Percentiles rank a stretch among this genome's conserved stretches.
Evolutionary conservation across 2,113 vertebrate genomes (phyloP).

Genomic region (Channa argus): DNA sequence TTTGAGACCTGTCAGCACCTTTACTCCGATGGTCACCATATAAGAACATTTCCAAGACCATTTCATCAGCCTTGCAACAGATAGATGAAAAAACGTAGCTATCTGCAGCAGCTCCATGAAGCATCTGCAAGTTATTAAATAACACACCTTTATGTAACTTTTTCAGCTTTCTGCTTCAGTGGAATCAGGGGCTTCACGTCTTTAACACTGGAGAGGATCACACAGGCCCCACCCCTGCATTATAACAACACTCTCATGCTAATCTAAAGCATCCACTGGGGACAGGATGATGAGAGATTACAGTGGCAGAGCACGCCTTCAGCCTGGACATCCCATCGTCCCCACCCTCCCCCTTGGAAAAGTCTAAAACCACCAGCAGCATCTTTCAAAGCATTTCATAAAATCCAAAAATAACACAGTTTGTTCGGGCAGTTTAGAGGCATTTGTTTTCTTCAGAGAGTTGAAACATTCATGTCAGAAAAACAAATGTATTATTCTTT

Average conservation of each 20-base stretch:
- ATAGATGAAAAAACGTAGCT: not conserved
- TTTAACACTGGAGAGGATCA: not conserved
- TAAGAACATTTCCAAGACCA: not conserved
- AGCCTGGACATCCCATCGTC: conserved; percentile 11
- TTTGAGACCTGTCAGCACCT: conserved; percentile 21
- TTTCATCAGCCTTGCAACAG: not conserved
- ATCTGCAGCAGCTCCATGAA: not conserved
- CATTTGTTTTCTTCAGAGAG: not conserved
- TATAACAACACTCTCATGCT: conserved; percentile 29
- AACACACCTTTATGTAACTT: not conserved
- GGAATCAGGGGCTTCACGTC: conserved; percentile 21
- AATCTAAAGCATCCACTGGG: conserved; percentile 57
- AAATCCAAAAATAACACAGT: not conserved
- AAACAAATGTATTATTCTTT: not conserved
- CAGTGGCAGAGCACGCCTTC: conserved; percentile 4
- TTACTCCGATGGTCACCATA: conserved; percentile 13
- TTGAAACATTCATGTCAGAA: not conserved
- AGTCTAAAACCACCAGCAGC: not conserved
- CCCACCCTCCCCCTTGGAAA: not conserved
- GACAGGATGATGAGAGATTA: conserved; percentile 64
- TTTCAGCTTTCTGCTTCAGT: not conserved
- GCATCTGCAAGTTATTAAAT: not conserved
- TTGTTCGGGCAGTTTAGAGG: not conserved
- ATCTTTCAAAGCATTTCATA: not conserved
- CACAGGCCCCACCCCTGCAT: conserved; percentile 17